Base-by-base conservation (phyloP, 2,113 vertebrate genomes). In the Camelus dromedarius region DNA sequence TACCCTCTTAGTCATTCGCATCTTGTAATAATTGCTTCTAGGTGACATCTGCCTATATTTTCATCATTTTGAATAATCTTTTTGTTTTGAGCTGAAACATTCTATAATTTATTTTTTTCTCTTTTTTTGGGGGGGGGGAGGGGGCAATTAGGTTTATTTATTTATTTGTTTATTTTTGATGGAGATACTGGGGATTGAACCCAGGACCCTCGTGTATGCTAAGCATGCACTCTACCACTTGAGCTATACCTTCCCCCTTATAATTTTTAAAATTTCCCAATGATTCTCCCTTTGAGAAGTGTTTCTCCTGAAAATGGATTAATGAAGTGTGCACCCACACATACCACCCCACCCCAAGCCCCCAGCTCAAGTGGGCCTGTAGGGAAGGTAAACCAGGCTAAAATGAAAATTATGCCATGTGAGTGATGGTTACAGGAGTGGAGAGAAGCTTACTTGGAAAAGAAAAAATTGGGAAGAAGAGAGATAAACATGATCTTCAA, bases 1-100 rank as follows among this genome's bases (percentile, higher is more conserved):
- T 96, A 90, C 67, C 89, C 56, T 73, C 81, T 96, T 95, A 8
- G 19, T 79, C 58, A 85, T 95, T 90, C 69, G 46, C 80, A 11
- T 73, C 56, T 80, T 91, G n/a, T 81, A 89, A 24, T 96, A 28
- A 89, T 73, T 93, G 4, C 89, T n/a, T 95, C 1, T 79, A 77
- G 95, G 72, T 95, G 91, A 93, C 80, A 58, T 87, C 35, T 64
- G 46, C 76, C 80, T 96, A 6, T 18, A 60, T 95, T 38, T 67
- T 5, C 64, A 1, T 83, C 84, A 46, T 89, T 97, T n/a, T 2
- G 58, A 87, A 84, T 76, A 69, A 70, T 82, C 18, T 60, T 69
- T 80, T 89, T 84, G 46, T 77, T 96, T 92, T 67, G 35, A 88
- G 28, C 16, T 90, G 92, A 89, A 93, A 52, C 66, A 12, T 35